Conservation (phyloP, 2,888 invertebrate species). For the Phyllotreta cruciferae region DNA sequence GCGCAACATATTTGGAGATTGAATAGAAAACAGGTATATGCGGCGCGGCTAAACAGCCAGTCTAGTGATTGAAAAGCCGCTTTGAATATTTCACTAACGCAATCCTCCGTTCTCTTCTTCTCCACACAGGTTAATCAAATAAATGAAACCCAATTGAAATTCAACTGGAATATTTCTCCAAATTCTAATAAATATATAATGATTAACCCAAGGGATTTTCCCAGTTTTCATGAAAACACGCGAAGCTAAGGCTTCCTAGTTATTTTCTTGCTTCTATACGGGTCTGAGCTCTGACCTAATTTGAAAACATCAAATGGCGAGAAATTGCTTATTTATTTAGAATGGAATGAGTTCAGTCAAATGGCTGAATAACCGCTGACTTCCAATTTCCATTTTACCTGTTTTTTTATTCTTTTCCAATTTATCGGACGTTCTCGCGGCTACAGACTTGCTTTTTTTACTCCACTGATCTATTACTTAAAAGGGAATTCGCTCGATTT, state of each 20-base stretch:
- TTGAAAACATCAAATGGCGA: conserved; percentile 31
- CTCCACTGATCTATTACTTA: too few species aligned
- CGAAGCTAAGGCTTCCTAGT: conserved; percentile 20
- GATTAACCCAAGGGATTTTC: conserved; percentile 34
- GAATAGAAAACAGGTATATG: too few species aligned
- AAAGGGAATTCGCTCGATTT: too few species aligned
- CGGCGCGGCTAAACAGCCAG: background rate
- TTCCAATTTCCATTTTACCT: conserved; percentile 8
- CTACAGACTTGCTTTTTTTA: too few species aligned
- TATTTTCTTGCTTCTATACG: conserved; percentile 21
- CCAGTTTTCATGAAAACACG: conserved; percentile 28
- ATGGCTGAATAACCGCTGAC: conserved; percentile 28
- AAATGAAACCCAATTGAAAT: conserved; percentile 38
- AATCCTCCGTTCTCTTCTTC: conserved; percentile 23
- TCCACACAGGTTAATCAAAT: conserved; percentile 29
- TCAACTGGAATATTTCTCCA: conserved; percentile 33
- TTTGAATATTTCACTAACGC: conserved; percentile 24
- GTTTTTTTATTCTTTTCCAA: too few species aligned
- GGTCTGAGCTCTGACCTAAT: conserved; percentile 29
- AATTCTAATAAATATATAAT: conserved; percentile 40
- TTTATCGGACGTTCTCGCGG: too few species aligned
- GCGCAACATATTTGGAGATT: too few species aligned
- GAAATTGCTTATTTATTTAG: conserved; percentile 34
- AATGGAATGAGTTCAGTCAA: conserved; percentile 26
- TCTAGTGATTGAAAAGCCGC: conserved; percentile 17